phyloP scores from a whole-genome alignment of 2,113 vertebrate genomes.

The Ceyx margarethae region DNA sequence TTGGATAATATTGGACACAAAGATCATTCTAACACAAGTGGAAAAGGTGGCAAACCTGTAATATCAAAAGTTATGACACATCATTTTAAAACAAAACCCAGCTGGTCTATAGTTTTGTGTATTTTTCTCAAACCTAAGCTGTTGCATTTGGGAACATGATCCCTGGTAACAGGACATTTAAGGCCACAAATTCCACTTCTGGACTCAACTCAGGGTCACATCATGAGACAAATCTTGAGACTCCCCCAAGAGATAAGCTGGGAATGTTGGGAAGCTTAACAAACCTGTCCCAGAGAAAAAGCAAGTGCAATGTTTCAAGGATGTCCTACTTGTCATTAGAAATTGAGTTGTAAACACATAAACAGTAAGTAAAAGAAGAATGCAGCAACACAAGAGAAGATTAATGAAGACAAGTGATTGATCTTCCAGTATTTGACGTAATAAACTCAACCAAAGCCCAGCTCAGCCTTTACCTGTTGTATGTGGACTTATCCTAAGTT shows the following conservation, averaged over 20 bases:
- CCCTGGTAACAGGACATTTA: background rate
- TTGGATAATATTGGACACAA: background rate
- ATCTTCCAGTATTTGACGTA: background rate
- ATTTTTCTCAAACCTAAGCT: background rate
- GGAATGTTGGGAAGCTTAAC: background rate
- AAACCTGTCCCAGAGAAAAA: background rate
- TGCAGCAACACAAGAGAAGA: background rate
- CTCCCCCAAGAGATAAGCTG: background rate
- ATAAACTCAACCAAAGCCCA: background rate
- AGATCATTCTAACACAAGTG: background rate
- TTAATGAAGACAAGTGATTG: background rate
- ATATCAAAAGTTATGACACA: background rate
- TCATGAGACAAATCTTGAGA: background rate
- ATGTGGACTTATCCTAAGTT: background rate
- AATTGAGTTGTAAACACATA: rapidly evolving
- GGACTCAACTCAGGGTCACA: background rate
- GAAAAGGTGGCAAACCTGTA: background rate
- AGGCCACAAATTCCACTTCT: background rate
- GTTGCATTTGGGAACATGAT: background rate
- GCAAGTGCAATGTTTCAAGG: background rate
- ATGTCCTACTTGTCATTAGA: background rate
- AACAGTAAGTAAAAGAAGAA: background rate
- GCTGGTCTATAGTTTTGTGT: background rate
- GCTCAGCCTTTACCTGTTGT: background rate
- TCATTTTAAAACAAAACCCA: background rate